Evolutionary conservation across 2,888 invertebrate species (phyloP).

Genomic region (Bursaphelenchus okinawaensis): DNA sequence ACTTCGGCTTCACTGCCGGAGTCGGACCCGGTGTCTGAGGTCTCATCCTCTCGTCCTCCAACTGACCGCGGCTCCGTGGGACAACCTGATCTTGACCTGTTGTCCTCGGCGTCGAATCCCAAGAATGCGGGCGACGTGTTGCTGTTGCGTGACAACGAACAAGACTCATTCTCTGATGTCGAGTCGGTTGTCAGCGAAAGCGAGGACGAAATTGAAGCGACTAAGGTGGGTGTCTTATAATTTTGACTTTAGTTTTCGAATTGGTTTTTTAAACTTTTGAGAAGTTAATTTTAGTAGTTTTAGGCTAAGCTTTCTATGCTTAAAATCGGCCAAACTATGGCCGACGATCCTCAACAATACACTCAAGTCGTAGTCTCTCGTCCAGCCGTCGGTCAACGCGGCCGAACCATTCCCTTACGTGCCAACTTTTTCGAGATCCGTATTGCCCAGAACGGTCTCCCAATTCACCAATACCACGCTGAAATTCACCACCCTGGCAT

Average conservation of each 20-base stretch:
- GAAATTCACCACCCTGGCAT: constrained; percentile 47
- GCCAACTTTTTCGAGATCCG: constrained; percentile 49
- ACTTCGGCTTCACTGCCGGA: too few relatives aligned
- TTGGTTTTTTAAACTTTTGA: background rate
- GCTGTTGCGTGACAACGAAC: background rate
- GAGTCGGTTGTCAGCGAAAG: background rate
- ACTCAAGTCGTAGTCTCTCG: constrained; percentile 16
- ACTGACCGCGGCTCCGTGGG: background rate
- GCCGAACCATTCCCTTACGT: constrained; percentile 38
- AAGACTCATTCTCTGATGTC: background rate
- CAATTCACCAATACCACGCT: constrained; percentile 51
- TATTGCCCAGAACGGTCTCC: constrained; percentile 33
- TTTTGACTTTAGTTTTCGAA: too few relatives aligned
- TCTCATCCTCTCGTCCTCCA: background rate
- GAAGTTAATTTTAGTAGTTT: background rate
- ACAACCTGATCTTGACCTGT: background rate
- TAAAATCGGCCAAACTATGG: background rate
- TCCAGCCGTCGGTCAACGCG: constrained; percentile 38
- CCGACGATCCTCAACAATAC: background rate
- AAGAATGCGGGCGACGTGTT: background rate
- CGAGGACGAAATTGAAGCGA: background rate
- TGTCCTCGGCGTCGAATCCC: background rate
- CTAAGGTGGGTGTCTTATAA: too few relatives aligned
- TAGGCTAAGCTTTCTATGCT: background rate
- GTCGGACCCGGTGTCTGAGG: background rate